Conservation (phyloP, 2,797 vertebrate species). For the Triplophysa yarkandensis region DNA sequence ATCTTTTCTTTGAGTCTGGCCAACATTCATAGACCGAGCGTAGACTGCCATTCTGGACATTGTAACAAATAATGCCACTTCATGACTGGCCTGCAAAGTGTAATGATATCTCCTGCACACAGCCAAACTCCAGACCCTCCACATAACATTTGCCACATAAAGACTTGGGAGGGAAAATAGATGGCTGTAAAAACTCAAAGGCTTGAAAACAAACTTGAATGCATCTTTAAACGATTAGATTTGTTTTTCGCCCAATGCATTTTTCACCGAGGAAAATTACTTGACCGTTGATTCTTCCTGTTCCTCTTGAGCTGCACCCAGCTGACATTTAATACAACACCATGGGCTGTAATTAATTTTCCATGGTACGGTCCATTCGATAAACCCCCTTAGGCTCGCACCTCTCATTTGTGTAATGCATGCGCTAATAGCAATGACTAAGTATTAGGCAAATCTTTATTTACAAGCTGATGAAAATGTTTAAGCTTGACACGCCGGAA, state of each 20-base stretch:
- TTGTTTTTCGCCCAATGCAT: not conserved
- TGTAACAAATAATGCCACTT: conserved; percentile 31
- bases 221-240: not conserved
- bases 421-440: conserved; percentile 46
- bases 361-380: conserved; percentile 36
- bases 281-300: conserved; percentile 19
- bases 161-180: not conserved
- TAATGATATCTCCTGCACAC: conserved; percentile 9
- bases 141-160: not conserved
- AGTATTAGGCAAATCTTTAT: conserved; percentile 45
- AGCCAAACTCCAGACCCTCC: conserved; percentile 15
- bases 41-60: conserved; percentile 33
- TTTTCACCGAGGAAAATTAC: conserved; percentile 5
- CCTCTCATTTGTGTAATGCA: conserved; percentile 54
- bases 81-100: conserved; percentile 25
- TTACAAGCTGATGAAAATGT: conserved; percentile 14
- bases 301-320: conserved; percentile 23
- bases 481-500: conserved; percentile 3
- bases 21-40: conserved; percentile 37
- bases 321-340: conserved; percentile 39
- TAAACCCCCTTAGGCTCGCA: conserved; percentile 31
- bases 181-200: not conserved
- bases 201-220: not conserved
- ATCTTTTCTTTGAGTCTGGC: conserved; percentile 37
- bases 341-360: conserved; percentile 44